These are phyloP conservation scores for Dendrocopos noguchii DNA, from an alignment of 2,113 vertebrate species.

Conservation along the genomic window DNA sequence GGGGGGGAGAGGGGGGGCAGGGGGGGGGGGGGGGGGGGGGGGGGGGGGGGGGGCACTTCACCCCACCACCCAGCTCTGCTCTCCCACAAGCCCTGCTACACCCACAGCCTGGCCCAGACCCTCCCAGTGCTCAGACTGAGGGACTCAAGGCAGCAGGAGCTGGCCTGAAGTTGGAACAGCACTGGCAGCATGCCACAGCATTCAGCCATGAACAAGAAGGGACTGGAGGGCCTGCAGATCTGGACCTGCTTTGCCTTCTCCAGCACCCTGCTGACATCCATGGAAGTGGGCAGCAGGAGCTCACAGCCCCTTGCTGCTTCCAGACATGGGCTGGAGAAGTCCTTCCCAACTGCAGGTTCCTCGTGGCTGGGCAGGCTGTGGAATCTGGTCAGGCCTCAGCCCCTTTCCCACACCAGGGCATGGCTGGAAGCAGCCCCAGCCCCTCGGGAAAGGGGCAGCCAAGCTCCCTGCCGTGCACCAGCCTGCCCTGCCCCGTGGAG, in stretches of 20 bases:
- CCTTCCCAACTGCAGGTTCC: neutral
- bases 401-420: neutral
- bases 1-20: too few relatives aligned
- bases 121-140: accelerated
- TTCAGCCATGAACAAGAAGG: neutral
- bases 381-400: neutral
- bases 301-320: neutral
- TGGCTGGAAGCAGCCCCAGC: neutral
- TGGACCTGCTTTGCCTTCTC: neutral
- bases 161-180: neutral
- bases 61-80: accelerated
- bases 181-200: accelerated
- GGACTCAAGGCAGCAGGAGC: neutral
- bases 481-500: slow-evolving; percentile 23
- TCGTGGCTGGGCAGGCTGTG: neutral
- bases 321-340: accelerated
- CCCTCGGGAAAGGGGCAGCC: neutral
- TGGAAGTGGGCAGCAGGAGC: accelerated
- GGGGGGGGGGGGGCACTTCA: neutral
- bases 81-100: neutral
- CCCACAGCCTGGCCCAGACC: neutral
- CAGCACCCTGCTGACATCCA: neutral
- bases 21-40: too few relatives aligned
- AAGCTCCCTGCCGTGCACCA: neutral
- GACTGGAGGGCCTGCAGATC: neutral